A percentile compares a stretch with the other conserved stretches of the same genome.
These are phyloP conservation scores for Dendrolimus houi DNA, from an alignment of 2,888 invertebrate genomes.

Conservation along the genomic window DNA sequence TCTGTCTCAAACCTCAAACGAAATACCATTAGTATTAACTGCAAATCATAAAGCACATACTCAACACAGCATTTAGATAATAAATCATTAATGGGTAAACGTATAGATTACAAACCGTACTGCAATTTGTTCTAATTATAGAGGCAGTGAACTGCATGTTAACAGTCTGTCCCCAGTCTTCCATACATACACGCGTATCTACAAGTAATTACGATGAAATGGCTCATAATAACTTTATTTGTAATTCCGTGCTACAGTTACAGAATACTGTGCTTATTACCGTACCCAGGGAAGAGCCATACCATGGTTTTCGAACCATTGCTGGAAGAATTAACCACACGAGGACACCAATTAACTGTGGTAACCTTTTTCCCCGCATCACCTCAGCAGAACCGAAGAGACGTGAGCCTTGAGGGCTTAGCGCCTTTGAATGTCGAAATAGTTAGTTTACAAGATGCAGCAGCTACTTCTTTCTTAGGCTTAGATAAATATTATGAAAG, in stretches of 20 bases:
- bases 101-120: not conserved
- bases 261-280: conserved; percentile 52
- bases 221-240: conserved; percentile 14
- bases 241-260: conserved; percentile 19
- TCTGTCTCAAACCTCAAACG: too few species aligned
- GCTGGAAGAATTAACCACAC: conserved; percentile 44
- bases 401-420: conserved; percentile 34
- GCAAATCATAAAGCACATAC: too few species aligned
- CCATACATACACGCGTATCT: conserved; percentile 11
- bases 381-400: conserved; percentile 23
- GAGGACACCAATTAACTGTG: conserved; percentile 64
- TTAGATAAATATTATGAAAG: conserved; percentile 19
- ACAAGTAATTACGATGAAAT: conserved; percentile 6
- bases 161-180: conserved; percentile 6
- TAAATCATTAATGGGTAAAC: not conserved
- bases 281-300: conserved; percentile 67
- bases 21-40: too few species aligned
- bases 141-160: not conserved
- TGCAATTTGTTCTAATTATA: conserved; percentile 7
- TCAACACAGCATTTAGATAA: too few species aligned
- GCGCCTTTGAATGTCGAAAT: conserved; percentile 30
- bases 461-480: conserved; percentile 18
- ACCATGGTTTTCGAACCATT: conserved; percentile 63
- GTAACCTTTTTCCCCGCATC: conserved; percentile 55
- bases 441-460: conserved; percentile 26